Evolutionary conservation across 2,797 vertebrate species (phyloP).

Genomic region (Melanotaenia parkinsoni): DNA sequence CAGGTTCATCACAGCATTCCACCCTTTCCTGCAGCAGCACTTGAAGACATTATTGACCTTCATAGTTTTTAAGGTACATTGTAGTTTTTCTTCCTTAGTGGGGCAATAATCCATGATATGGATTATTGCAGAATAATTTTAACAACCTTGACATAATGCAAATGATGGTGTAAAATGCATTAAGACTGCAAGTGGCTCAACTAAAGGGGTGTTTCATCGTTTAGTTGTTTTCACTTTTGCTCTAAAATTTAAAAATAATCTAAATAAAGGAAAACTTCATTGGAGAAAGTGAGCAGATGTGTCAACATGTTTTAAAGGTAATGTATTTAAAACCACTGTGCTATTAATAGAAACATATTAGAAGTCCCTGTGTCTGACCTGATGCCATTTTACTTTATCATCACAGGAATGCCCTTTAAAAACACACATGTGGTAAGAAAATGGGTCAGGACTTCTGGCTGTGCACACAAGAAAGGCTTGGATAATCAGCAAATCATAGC

Average conservation of each 20-base stretch:
- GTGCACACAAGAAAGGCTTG: background rate
- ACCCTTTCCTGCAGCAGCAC: no score
- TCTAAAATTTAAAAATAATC: background rate
- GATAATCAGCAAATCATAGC: background rate
- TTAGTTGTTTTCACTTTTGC: background rate
- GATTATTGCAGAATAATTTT: no score
- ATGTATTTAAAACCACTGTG: background rate
- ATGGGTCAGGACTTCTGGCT: conserved; percentile 18
- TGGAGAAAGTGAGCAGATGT: background rate
- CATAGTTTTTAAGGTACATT: no score
- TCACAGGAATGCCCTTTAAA: conserved; percentile 41
- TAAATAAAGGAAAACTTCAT: background rate
- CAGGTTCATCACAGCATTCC: background rate
- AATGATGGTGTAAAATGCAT: background rate
- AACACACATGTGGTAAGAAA: conserved; percentile 16
- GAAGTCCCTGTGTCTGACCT: background rate
- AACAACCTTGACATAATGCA: background rate
- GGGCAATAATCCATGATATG: no score
- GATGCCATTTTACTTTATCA: conserved; percentile 15
- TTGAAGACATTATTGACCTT: no score
- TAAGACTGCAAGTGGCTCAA: background rate
- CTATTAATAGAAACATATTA: conserved; percentile 3
- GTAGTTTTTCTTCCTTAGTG: no score
- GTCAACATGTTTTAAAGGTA: background rate
- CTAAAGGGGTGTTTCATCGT: background rate